A percentile compares a stretch with the other conserved stretches of the same genome.
These are phyloP conservation scores for Carassius carassius DNA, from an alignment of 2,113 vertebrate species.

Conservation along the genomic window DNA sequence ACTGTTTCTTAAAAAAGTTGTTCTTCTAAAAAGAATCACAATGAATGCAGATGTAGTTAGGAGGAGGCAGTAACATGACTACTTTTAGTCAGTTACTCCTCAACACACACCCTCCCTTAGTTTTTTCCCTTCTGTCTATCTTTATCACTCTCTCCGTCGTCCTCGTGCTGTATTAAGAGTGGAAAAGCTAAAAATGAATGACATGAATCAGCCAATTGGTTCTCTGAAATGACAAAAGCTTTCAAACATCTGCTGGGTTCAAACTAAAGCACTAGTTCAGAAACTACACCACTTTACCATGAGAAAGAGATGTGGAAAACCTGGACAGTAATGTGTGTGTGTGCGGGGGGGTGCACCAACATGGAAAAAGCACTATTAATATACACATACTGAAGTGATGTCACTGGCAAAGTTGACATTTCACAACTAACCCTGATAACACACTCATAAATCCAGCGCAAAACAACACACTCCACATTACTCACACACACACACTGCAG, in stretches of 20 bases:
- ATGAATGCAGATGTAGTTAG: neutral
- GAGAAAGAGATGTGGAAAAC: neutral
- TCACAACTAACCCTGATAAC: neutral
- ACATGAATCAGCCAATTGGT: neutral
- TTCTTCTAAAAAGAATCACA: too few relatives aligned
- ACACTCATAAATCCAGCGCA: neutral
- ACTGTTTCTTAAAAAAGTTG: too few relatives aligned
- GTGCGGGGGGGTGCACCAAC: neutral
- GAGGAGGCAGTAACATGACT: neutral
- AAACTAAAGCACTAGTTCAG: neutral
- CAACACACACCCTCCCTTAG: conserved; percentile 38
- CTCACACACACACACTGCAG: neutral
- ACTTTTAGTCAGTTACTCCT: neutral
- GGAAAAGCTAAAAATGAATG: conserved; percentile 38
- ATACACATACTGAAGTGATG: conserved; percentile 10
- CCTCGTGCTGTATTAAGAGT: conserved; percentile 16
- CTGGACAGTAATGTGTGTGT: neutral
- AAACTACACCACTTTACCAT: neutral
- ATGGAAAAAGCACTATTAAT: conserved; percentile 39
- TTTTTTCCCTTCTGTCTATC: conserved; percentile 29
- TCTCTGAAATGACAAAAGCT: neutral
- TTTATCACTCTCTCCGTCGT: too few relatives aligned
- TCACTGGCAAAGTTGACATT: neutral
- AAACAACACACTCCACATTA: neutral
- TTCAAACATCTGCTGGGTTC: neutral